Conservation (phyloP, 2,888 invertebrate genomes). For the Xestia c-nigrum region DNA sequence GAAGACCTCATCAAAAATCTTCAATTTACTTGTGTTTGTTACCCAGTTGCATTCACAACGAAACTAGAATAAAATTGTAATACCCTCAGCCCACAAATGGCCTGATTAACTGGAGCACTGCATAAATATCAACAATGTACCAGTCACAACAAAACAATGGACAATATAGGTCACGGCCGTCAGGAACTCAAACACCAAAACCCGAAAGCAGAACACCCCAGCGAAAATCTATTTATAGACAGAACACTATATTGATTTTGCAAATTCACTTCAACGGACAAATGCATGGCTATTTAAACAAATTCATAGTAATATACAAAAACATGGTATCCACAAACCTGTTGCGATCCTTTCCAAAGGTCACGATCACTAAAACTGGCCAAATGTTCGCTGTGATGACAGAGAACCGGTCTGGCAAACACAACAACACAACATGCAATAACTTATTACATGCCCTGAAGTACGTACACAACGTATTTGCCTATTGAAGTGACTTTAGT, state of each 20-base stretch:
- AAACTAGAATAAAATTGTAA: background rate
- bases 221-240: background rate
- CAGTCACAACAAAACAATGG: background rate
- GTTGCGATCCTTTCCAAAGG: background rate
- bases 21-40: background rate
- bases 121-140: background rate
- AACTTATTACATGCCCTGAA: conserved; percentile 10
- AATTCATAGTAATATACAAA: background rate
- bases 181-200: background rate
- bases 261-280: background rate
- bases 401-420: background rate
- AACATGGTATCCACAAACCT: background rate
- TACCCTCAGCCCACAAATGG: background rate
- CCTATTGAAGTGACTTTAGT: background rate
- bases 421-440: no score
- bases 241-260: conserved; percentile 17
- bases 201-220: rapidly evolving
- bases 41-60: background rate
- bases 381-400: background rate
- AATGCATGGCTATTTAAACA: background rate
- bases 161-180: no score
- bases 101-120: background rate
- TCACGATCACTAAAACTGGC: no score
- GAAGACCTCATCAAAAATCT: background rate
- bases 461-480: background rate